Evolutionary conservation across 2,888 invertebrate species (phyloP).

Genomic region (Carpatolechia fugitivella): DNA sequence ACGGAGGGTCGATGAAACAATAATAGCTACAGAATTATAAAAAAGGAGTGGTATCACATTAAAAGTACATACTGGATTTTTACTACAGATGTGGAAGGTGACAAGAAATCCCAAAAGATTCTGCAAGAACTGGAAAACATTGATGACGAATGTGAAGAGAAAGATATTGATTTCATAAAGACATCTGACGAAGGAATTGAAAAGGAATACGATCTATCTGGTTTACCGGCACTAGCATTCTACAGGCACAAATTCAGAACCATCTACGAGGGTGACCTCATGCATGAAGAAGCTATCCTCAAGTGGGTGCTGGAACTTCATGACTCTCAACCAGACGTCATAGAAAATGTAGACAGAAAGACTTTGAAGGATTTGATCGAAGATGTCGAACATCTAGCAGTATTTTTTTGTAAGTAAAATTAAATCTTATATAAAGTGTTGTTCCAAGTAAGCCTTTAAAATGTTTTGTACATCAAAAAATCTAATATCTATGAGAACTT

Average conservation of each 20-base stretch:
- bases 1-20: no score
- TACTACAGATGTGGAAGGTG: constrained; percentile 89
- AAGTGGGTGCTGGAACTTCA: constrained; percentile 94
- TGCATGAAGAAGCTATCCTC: constrained; percentile 93
- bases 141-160: constrained; percentile 95
- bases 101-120: constrained; percentile 93
- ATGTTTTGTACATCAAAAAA: no score
- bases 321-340: constrained; percentile 91
- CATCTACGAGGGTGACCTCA: constrained; percentile 92
- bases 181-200: constrained; percentile 93
- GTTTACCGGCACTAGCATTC: constrained; percentile 90
- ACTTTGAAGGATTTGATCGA: constrained; percentile 93
- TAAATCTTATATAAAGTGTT: neutral
- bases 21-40: no score
- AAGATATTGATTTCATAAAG: constrained; percentile 94
- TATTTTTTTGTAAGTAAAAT: constrained; percentile 89
- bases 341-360: constrained; percentile 94
- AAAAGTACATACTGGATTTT: no score
- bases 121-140: constrained; percentile 94
- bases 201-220: constrained; percentile 91
- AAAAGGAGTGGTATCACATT: no score
- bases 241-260: constrained; percentile 93
- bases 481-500: no score
- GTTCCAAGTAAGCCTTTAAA: no score
- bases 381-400: constrained; percentile 94